Base-by-base conservation (phyloP, 2,888 invertebrate genomes). In the Bombylius major region DNA sequence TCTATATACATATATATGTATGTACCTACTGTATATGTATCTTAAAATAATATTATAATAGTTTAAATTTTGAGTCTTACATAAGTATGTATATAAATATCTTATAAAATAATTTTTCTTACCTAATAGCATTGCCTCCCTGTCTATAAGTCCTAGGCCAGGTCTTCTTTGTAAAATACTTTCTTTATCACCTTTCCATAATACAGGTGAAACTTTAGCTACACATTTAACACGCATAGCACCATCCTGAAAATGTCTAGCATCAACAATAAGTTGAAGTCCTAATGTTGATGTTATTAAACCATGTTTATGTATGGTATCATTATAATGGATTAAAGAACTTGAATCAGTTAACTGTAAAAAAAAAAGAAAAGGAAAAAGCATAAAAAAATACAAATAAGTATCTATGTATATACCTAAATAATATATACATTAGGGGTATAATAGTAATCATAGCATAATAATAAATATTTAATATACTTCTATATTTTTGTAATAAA, bases 71-170 rank as follows among this genome's bases (percentile, higher is more conserved):
- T 23, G 23, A 2, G 23, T 23, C 23, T 23, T n/a, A n/a, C n/a
- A n/a, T n/a, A n/a, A n/a, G n/a, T n/a, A n/a, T n/a, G n/a, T n/a
- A n/a, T n/a, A n/a, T n/a, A n/a, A n/a, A n/a, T n/a, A n/a, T n/a
- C n/a, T n/a, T 23, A 23, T 23, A 23, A 23, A 8, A 42, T 11
- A 42, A 11, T 11, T 11, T 11, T 42, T 11, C 78, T 78, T 71
- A 82, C 82, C 82, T 64, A 82, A 73, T 59, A 82, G 70, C 67
- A 81, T 76, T 36, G 82, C 82, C 68, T 82, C 82, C 61, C 81
- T 74, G 66, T 80, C 80, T 65, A 79, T 77, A 57, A 80, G 75
- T 45, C 73, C 74, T 58, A 80, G 75, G 46, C 73, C 73, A 45
- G 78, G 77, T 52, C 78, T 71, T 50, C 78, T 76, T 66, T 80